Evolutionary conservation across 2,113 vertebrate genomes (phyloP).

Genomic region (Garra rufa): DNA sequence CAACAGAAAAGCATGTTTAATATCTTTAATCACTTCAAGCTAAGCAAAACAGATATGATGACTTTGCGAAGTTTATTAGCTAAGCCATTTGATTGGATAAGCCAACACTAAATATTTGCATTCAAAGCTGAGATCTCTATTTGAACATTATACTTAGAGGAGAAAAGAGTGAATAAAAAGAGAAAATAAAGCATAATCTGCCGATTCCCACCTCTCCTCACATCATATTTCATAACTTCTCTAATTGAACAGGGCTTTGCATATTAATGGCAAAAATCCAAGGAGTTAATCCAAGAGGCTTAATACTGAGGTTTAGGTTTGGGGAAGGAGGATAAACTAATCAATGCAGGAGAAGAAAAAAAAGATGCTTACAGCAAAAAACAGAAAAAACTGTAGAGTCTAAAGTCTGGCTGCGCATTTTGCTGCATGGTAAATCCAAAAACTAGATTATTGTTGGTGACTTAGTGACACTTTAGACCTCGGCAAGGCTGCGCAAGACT

Average conservation of each 20-base stretch:
- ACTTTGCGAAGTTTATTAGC: not conserved
- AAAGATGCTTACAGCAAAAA: slow-evolving; percentile 69
- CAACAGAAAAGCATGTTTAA: not conserved
- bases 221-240: slow-evolving; percentile 47
- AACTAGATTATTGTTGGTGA: slow-evolving; percentile 70
- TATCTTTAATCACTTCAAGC: not conserved
- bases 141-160: not conserved
- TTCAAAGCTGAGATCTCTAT: slow-evolving; percentile 9
- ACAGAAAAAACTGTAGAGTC: slow-evolving; percentile 53
- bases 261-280: slow-evolving; percentile 52
- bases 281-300: slow-evolving; percentile 61
- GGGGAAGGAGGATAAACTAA: slow-evolving; percentile 62
- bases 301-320: slow-evolving; percentile 62
- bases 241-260: slow-evolving; percentile 51
- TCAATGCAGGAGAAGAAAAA: slow-evolving; percentile 62
- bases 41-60: slow-evolving; percentile 5
- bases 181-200: slow-evolving; percentile 31
- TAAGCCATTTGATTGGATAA: not conserved
- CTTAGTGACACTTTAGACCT: slow-evolving; percentile 67
- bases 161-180: not conserved
- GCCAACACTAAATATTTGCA: not conserved
- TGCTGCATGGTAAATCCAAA: slow-evolving; percentile 66
- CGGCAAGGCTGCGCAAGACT: slow-evolving; percentile 54
- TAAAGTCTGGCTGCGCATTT: slow-evolving; percentile 55
- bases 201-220: slow-evolving; percentile 20